Evolutionary conservation across 2,797 vertebrate species (phyloP).

Genomic region (Labeo calbasu): DNA sequence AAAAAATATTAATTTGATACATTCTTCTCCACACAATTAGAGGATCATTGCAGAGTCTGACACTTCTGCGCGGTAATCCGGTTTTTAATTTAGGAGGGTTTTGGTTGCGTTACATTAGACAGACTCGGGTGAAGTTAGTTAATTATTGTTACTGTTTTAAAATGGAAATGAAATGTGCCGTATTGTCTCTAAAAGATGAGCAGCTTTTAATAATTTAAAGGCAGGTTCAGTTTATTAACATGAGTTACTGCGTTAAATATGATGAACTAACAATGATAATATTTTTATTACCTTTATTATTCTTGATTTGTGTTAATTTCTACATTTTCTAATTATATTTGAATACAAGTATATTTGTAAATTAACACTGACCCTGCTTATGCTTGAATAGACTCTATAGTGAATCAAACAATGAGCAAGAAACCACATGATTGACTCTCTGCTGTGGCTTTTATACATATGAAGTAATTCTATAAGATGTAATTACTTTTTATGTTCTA

Average conservation of each 20-base stretch:
- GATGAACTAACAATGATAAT: slow-evolving; percentile 4
- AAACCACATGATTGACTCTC: slow-evolving; percentile 3
- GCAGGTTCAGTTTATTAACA: neutral
- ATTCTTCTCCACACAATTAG: slow-evolving; percentile 63
- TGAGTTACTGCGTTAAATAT: neutral
- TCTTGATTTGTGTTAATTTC: neutral
- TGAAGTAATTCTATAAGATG: slow-evolving; percentile 27
- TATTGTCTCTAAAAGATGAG: slow-evolving; percentile 42
- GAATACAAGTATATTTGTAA: neutral
- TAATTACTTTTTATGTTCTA: slow-evolving; percentile 36
- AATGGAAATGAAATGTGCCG: slow-evolving; percentile 45
- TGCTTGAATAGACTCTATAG: neutral
- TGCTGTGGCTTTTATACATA: slow-evolving; percentile 12
- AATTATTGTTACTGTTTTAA: slow-evolving; percentile 62
- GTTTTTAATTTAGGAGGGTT: slow-evolving; percentile 66
- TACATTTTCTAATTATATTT: neutral
- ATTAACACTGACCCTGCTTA: neutral
- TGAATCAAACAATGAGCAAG: slow-evolving; percentile 35
- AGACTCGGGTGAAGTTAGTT: slow-evolving; percentile 60
- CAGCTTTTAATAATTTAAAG: neutral
- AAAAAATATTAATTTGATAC: slow-evolving; percentile 65
- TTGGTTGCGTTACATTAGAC: slow-evolving; percentile 62
- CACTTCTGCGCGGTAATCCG: slow-evolving; percentile 60
- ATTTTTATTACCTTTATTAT: neutral
- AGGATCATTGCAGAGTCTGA: slow-evolving; percentile 61